Evolutionary conservation across 2,888 invertebrate genomes (phyloP), one percentile per base, ranked within the genome.

Genomic region (Xestia ashworthii): DNA sequence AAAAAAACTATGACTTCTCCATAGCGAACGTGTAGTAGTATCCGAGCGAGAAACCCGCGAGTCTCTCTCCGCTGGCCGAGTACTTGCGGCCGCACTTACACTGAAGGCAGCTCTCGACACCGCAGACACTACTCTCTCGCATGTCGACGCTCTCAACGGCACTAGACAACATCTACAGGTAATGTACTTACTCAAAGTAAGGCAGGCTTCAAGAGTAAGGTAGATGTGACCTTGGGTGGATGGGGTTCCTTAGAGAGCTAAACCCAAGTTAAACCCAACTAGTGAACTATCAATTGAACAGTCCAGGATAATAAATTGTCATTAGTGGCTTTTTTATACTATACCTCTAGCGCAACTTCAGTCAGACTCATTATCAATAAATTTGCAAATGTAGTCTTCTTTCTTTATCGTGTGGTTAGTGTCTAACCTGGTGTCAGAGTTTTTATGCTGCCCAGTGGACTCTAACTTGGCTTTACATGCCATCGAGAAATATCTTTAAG

Each of bases 141-240:
- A 98, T 76, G 98, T 99, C 0, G 98, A 98, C 90, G 99, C 98
- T 8, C 96, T 99, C 46, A 97, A 98, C 82, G 98, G 99, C 91
- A 97, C 99, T 8, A 97, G 98, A 76, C 96, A 96, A 66, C 99
- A 99, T 88, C 94, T 99, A 69, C 97, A 95, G 94, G 98, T 97
- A 97, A 11, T 32, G 25, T 16, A 60, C 32, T 60, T 58, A 58
- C n/a, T n/a, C 0, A 55, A 58, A 2, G 14, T 58, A 5, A n/a
- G n/a, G 5, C n/a, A n/a, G 5, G n/a, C 1, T 55, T 55, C 12
- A n/a, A 55, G n/a, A 1, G 5, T 55, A 55, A n/a, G n/a, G 0
- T 53, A 22, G 53, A n/a, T 55, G n/a, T 55, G 55, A n/a, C n/a
- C n/a, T 55, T n/a, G 11, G 5, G n/a, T n/a, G n/a, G n/a, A 12